A percentile compares a stretch with the other conserved stretches of the same genome.
These are phyloP conservation scores for Pipistrellus kuhlii DNA, from an alignment of 2,797 vertebrate genomes.

Conservation along the genomic window DNA sequence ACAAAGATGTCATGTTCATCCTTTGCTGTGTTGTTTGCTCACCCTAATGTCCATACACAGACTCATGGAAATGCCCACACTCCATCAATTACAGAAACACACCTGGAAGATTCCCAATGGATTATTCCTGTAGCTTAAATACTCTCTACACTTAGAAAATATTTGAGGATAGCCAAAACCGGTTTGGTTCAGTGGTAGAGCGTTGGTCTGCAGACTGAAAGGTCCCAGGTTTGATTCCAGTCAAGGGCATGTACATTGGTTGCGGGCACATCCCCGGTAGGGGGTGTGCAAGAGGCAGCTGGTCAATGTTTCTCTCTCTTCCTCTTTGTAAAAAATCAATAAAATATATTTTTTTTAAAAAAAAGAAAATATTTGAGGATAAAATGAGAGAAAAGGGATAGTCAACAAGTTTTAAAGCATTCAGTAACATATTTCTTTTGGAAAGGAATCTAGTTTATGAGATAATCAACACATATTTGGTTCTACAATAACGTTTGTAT, in stretches of 20 bases:
- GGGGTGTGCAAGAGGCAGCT: too few relatives aligned
- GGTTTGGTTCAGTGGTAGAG: too few relatives aligned
- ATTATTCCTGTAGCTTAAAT: conserved; percentile 22
- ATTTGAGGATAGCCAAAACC: neutral
- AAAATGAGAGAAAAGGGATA: neutral
- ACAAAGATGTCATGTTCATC: neutral
- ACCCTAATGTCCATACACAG: neutral
- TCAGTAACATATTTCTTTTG: neutral
- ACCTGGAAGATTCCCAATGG: neutral
- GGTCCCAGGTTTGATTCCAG: too few relatives aligned
- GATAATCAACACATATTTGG: neutral
- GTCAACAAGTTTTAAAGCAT: neutral
- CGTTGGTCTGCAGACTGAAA: too few relatives aligned
- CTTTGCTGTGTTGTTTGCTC: neutral
- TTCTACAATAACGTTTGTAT: neutral
- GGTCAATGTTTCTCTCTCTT: too few relatives aligned
- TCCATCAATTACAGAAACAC: neutral
- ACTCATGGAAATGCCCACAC: neutral
- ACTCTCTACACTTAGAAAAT: neutral
- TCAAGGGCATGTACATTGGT: too few relatives aligned
- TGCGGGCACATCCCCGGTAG: too few relatives aligned
- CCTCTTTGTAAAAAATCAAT: too few relatives aligned
- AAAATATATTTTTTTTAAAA: too few relatives aligned
- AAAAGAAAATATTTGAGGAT: neutral
- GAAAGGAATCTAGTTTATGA: neutral